phyloP scores from a whole-genome alignment of 1,140 invertebrate genomes.

The Dolichoris vasculosae region DNA sequence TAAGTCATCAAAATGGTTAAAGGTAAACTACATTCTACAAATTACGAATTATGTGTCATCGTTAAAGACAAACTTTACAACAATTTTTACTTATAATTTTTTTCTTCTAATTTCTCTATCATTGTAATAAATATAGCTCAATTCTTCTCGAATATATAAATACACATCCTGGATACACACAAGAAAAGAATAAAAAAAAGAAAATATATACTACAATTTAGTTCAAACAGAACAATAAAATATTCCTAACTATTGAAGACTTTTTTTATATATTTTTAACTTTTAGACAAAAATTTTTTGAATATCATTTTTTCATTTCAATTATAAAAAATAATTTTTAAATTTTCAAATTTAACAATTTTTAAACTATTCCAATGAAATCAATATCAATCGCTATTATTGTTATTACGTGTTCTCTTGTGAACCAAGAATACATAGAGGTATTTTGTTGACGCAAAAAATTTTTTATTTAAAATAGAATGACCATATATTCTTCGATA shows the following conservation, averaged over 20 bases:
- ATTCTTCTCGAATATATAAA: not conserved
- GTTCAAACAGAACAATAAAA: not conserved
- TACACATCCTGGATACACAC: not conserved
- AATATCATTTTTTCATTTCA: not conserved
- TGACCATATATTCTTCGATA: not conserved
- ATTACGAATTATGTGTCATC: not conserved
- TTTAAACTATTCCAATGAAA: not conserved
- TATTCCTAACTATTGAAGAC: not conserved
- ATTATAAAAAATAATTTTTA: slow-evolving; percentile 6
- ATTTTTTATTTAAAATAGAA: not conserved
- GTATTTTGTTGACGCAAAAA: slow-evolving; percentile 1
- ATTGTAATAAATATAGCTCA: slow-evolving; percentile 31
- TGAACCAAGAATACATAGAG: slow-evolving; percentile 5
- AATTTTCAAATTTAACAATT: slow-evolving; percentile 13
- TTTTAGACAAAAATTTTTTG: not conserved
- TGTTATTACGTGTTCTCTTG: not conserved
- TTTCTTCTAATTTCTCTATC: not conserved
- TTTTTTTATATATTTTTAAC: not conserved
- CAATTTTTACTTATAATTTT: not conserved
- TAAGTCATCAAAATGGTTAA: slow-evolving; percentile 12
- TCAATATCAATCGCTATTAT: not conserved
- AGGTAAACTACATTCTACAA: not conserved
- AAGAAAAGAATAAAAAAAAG: not conserved
- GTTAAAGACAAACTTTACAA: slow-evolving; percentile 11
- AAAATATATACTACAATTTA: not conserved